Conservation (phyloP, 2,797 vertebrate genomes). For the Myotis vivesi region DNA sequence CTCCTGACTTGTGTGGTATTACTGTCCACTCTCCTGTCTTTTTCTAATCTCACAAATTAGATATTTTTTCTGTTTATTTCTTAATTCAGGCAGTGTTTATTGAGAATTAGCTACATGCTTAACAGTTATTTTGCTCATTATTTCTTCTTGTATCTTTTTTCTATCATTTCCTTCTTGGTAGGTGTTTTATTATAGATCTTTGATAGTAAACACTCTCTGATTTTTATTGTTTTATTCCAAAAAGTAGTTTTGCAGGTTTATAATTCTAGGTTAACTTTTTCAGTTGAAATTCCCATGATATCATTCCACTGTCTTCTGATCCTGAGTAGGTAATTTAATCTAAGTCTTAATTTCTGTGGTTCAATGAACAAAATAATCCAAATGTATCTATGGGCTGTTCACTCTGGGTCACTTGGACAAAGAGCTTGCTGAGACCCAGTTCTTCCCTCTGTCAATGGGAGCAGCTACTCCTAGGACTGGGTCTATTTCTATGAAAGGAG, state of each 20-base stretch:
- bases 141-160: constrained; percentile 18
- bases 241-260: neutral
- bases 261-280: neutral
- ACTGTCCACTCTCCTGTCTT: neutral
- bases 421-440: neutral
- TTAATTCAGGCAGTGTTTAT: neutral
- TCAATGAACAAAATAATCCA: neutral
- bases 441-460: neutral
- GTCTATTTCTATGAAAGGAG: neutral
- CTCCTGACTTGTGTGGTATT: neutral
- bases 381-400: neutral
- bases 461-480: neutral
- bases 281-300: neutral
- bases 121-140: neutral
- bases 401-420: neutral
- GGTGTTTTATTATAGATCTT: neutral
- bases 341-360: neutral
- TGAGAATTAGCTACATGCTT: neutral
- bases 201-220: neutral
- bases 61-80: constrained; percentile 34
- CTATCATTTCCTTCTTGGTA: neutral
- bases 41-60: neutral
- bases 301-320: neutral
- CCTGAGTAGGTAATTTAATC: neutral
- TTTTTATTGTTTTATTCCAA: neutral